Evolutionary conservation across 1,140 invertebrate species (phyloP).

Genomic region (Varroa destructor): DNA sequence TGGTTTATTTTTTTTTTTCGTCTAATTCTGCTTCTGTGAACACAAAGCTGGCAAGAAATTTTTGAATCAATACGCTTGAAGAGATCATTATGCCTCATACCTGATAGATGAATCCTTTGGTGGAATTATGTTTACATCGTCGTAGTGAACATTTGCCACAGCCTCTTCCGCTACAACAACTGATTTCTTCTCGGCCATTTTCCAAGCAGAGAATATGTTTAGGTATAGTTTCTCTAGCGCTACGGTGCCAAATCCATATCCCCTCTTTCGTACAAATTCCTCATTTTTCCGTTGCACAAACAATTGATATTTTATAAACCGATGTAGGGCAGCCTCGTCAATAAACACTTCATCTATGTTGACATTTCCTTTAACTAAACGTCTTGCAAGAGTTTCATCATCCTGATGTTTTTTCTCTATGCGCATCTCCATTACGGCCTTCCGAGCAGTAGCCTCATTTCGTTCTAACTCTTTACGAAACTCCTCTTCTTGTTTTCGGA

Average conservation of each 20-base stretch:
- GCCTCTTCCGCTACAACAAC: neutral
- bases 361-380: neutral
- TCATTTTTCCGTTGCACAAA: constrained; percentile 15
- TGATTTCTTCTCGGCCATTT: constrained; percentile 6
- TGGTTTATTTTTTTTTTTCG: too few relatives aligned
- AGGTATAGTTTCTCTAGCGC: neutral
- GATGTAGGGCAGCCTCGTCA: neutral
- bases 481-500: neutral
- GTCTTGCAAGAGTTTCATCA: neutral
- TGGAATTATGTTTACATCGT: neutral
- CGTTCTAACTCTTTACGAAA: neutral
- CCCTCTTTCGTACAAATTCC: constrained; percentile 9
- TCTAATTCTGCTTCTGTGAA: too few relatives aligned
- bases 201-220: constrained; percentile 24
- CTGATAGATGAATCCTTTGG: constrained; percentile 12
- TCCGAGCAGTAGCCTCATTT: neutral
- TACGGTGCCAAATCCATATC: neutral
- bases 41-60: too few relatives aligned
- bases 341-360: neutral
- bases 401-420: neutral
- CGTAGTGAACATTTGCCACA: constrained; percentile 12
- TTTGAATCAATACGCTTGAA: too few relatives aligned
- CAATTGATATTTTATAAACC: constrained; percentile 1
- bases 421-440: neutral
- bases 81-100: neutral